Conservation (phyloP, 2,113 vertebrate genomes). For the Alethe diademata region DNA sequence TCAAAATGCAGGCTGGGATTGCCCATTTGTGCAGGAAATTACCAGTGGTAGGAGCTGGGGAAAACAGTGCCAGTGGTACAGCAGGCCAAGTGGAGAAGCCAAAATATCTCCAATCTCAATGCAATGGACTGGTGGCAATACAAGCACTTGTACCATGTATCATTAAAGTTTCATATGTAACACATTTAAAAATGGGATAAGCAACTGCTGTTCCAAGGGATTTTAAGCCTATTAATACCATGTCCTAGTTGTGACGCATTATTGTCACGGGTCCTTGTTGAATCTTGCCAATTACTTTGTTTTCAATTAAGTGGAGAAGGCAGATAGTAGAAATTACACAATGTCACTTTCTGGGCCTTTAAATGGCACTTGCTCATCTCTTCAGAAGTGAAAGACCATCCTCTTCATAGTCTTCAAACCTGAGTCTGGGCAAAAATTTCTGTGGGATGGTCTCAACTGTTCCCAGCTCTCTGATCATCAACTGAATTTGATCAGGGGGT, state of each 20-base stretch:
- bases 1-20: neutral
- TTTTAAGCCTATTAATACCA: neutral
- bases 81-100: neutral
- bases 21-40: neutral
- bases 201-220: neutral
- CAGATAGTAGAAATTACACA: neutral
- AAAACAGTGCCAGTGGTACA: neutral
- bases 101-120: neutral
- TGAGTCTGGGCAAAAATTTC: neutral
- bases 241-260: neutral
- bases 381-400: neutral
- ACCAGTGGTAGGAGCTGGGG: neutral
- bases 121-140: neutral
- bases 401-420: accelerated
- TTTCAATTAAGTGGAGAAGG: neutral
- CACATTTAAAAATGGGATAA: neutral
- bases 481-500: accelerated
- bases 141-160: neutral
- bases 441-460: neutral
- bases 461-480: neutral
- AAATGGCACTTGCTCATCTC: neutral
- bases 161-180: neutral
- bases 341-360: neutral
- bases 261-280: neutral
- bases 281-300: neutral